Base-by-base conservation (phyloP, 2,888 invertebrate species). In the Smittia sp. region DNA sequence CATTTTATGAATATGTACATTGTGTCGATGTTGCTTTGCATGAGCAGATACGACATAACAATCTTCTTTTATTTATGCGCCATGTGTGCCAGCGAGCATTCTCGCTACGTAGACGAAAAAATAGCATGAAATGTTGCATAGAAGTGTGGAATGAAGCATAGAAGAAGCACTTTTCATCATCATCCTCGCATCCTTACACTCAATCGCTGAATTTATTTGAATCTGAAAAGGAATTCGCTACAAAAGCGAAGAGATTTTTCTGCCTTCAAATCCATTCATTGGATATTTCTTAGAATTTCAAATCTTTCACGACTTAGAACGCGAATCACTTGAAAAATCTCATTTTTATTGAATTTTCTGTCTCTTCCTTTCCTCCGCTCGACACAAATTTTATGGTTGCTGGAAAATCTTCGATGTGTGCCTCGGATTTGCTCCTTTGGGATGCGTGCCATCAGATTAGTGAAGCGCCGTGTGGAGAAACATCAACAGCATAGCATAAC, bases 401-500 rank as follows among this genome's bases (percentile, higher is more conserved):
- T 52, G 52, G 52, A 52, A 52, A 52, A 11, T 52, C 6, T 52
- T 52, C 15, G 15, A 9, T n/a, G n/a, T n/a, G n/a, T n/a, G n/a
- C n/a, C n/a, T 32, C 9, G 32, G 32, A 32, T 32, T 9, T 3
- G 9, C 46, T 46, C 65, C 9, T 18, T 65, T 32, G 20, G 15
- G 20, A 24, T 22, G 25, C 15, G 32, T 24, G 65, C 4, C 39
- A 66, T 79, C 83, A 88, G 88, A 85, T 85, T 88, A 85, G 87
- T 88, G 84, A 87, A 87, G 83, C 86, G 88, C 80, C 85, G 87
- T 81, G 86, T 88, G 82, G 87, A 87, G 83, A 86, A 87, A 83
- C 85, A 87, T 79, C 86, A 87, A 82, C 87, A 88, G 82, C 87
- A 87, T 84, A 86, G 86, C 83, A 85, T 87, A 81, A 88, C 87